Percentiles rank a stretch among this genome's conserved stretches.
Evolutionary conservation across 2,113 vertebrate species (phyloP).

Genomic region (Carettochelys insculpta): DNA sequence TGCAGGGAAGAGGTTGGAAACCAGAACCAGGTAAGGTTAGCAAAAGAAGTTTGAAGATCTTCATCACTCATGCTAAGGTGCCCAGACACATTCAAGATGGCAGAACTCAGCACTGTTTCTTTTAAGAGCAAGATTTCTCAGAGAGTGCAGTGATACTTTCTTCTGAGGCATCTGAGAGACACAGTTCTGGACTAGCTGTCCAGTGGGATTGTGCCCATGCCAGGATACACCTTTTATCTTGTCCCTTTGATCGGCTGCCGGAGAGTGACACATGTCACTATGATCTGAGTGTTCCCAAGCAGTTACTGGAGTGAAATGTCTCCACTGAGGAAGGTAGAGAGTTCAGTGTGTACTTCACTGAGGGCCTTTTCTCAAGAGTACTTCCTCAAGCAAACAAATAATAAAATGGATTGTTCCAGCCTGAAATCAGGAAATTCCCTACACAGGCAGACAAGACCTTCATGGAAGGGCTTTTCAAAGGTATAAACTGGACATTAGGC

Average conservation of each 20-base stretch:
- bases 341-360: neutral
- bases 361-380: neutral
- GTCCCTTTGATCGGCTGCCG: neutral
- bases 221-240: neutral
- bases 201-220: neutral
- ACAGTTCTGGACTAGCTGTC: neutral
- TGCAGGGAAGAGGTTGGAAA: neutral
- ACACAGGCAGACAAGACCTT: fast-evolving
- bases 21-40: neutral
- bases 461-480: neutral
- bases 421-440: neutral
- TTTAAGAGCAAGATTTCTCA: neutral
- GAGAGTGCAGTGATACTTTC: neutral
- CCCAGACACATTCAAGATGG: neutral
- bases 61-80: neutral
- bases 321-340: neutral
- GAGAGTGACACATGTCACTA: neutral
- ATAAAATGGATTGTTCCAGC: neutral
- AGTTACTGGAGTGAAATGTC: neutral
- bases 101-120: neutral
- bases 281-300: neutral
- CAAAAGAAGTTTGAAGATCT: neutral
- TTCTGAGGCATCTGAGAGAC: neutral
- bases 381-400: neutral
- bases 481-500: fast-evolving